Base-by-base conservation (phyloP, 2,888 invertebrate species). In the Gryllus longicercus region DNA sequence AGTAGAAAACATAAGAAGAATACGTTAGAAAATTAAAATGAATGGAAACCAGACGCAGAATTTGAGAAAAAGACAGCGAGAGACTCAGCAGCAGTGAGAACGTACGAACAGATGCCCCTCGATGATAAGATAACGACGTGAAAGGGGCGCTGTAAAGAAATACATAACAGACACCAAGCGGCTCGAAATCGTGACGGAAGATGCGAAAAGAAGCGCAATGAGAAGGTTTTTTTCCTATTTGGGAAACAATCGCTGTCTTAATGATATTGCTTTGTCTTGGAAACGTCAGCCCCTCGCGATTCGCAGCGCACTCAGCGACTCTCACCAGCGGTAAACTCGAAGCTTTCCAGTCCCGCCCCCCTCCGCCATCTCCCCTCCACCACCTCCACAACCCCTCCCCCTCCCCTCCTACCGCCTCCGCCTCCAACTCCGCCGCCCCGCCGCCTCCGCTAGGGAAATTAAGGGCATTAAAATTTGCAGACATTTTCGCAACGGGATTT, bases 401-500 rank as follows among this genome's bases (percentile, higher is more conserved):
- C 38, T 38, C 38, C 38, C 25, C 25, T 25, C 3, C 25, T 25
- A 5, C 38, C 38, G 5, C 38, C 38, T 38, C 38, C 38, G 0
- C 38, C 38, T 5, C 38, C 8, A 8, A 38, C 8, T 8, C 38
- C 38, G 38, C 38, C 38, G 38, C 10, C 12, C 63, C n/a, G 16
- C 63, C 14, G n/a, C n/a, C 63, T n/a, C 14, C 63, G n/a, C n/a
- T 14, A 14, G n/a, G 63, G 14, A 63, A 63, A 63, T 63, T 63
- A 63, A 63, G 63, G 63, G 63, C 63, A 63, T 63, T 63, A 63
- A 63, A 63, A 63, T 63, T 63, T 63, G 63, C 63, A n/a, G 63
- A 63, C 63, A 63, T 63, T 63, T 63, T 63, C 63, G 63, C 63
- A 63, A 63, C 14, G 63, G 63, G 63, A 63, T 63, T 63, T 63